These are phyloP conservation scores for Ericerus pela DNA, from an alignment of 1,140 invertebrate species.

Conservation along the genomic window DNA sequence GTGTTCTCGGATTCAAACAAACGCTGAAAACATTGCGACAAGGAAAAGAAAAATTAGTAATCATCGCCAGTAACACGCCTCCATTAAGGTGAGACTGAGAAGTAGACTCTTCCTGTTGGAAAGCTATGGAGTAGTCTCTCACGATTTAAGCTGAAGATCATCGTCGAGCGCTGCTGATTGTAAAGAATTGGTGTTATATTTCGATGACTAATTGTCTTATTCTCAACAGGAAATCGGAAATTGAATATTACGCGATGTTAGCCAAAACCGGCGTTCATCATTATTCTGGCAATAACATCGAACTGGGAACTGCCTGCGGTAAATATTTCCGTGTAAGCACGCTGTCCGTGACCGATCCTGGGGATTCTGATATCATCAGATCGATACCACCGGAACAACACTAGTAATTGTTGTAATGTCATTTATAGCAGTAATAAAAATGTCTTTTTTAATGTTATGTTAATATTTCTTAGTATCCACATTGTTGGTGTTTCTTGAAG, in stretches of 20 bases:
- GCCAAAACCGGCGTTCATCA: slow-evolving; percentile 99
- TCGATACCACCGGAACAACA: slow-evolving; percentile 62
- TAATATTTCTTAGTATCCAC: background rate
- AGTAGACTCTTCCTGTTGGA: slow-evolving; percentile 50
- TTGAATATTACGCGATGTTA: slow-evolving; percentile 99
- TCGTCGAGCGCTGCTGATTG: no score
- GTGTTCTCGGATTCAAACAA: slow-evolving; percentile 95
- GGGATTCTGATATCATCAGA: slow-evolving; percentile 96
- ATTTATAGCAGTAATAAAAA: background rate
- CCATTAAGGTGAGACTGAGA: slow-evolving; percentile 87
- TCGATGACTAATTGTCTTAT: slow-evolving; percentile 19
- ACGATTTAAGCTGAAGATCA: no score
- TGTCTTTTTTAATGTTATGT: background rate
- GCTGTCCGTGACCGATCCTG: slow-evolving; percentile 95
- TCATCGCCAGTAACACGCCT: slow-evolving; percentile 97
- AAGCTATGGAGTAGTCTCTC: slow-evolving; percentile 64
- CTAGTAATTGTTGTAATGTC: slow-evolving; percentile 22
- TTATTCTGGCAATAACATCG: slow-evolving; percentile 98
- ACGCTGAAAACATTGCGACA: slow-evolving; percentile 90
- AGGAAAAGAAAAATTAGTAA: slow-evolving; percentile 97
- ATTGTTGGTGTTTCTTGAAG: no score
- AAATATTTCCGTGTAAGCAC: slow-evolving; percentile 99
- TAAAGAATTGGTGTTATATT: no score
- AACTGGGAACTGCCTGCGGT: slow-evolving; percentile 97
- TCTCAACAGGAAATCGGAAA: slow-evolving; percentile 81